A percentile compares a stretch with the other conserved stretches of the same genome.
phyloP scores from a whole-genome alignment of 1,140 invertebrate genomes.

The Euwallacea similis region DNA sequence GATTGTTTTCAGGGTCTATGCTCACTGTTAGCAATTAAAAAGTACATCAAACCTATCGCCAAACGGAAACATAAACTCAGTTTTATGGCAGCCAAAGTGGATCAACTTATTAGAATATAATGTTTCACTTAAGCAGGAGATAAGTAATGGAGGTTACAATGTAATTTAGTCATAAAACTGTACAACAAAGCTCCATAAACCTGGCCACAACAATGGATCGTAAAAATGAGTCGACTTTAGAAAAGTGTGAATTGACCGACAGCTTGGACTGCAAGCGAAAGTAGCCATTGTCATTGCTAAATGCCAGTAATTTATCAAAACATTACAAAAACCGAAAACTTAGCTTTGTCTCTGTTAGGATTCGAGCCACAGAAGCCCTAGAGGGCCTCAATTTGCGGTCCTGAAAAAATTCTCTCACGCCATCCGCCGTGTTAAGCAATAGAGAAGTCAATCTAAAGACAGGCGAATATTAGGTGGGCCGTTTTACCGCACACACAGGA shows the following conservation, averaged over 20 bases:
- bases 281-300: not conserved
- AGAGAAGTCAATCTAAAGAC: slow-evolving; percentile 17
- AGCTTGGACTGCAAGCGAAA: not conserved
- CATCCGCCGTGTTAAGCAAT: not conserved
- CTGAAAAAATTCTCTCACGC: slow-evolving; percentile 17
- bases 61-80: slow-evolving; percentile 1
- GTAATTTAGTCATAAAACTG: slow-evolving; percentile 1
- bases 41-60: too few species aligned
- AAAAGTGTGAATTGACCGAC: not conserved
- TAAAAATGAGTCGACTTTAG: not conserved
- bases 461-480: slow-evolving; percentile 6
- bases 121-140: slow-evolving; percentile 5
- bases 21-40: too few species aligned
- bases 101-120: slow-evolving; percentile 5
- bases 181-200: slow-evolving; percentile 4
- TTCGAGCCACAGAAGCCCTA: slow-evolving; percentile 4
- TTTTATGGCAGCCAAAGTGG: not conserved
- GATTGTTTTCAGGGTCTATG: too few species aligned
- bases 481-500: slow-evolving; percentile 21
- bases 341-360: not conserved
- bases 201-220: not conserved
- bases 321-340: too few species aligned
- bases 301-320: too few species aligned
- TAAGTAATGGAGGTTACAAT: slow-evolving; percentile 4
- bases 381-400: not conserved